Evolutionary conservation across 2,797 vertebrate genomes (phyloP), one percentile per base, ranked within the genome.

Genomic region (Picus viridis): DNA sequence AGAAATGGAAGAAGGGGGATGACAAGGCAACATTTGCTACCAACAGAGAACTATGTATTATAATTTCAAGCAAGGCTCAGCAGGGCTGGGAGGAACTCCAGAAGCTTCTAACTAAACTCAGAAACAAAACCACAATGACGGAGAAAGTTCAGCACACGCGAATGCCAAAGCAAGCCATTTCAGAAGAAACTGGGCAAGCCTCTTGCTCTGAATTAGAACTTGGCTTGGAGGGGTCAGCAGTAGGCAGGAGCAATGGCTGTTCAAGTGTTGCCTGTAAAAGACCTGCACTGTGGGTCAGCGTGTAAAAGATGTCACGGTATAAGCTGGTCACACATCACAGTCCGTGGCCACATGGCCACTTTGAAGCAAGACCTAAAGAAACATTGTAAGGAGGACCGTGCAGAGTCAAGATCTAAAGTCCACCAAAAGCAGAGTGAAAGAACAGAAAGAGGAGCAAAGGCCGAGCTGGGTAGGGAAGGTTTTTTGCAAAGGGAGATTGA

Each of bases 41-140:
- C 90, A 91, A 56, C 9, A 51, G 53, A 43, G 47, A 74, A 45
- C 84, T 63, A 12, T 82, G 80, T 69, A 75, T 76, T 94, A 15
- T 53, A 89, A 85, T 61, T 61, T 65, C 67, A 83, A 90, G 64
- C 64, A 88, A 90, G 49, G 86, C 82, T 90, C 51, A 16, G 79
- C 79, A 75, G 82, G 64, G 87, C 65, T 89, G 73, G 82, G 67
- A 96, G 63, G 80, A 47, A 69, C 62, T 90, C 92, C 86, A 96
- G 96, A 91, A 94, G 49, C 59, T 95, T 93, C 90, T 83, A 92
- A 83, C 65, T 89, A 47, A 92, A 90, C 70, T 71, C 17, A 14
- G 88, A 94, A 89, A 79, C 77, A 78, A 90, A 88, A 79, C 78
- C 64, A 86, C 86, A 85, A 65, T 89, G 91, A 91, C 7, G 2